These are phyloP conservation scores for Phodopus roborovskii DNA, from an alignment of 2,113 vertebrate species.

Conservation along the genomic window DNA sequence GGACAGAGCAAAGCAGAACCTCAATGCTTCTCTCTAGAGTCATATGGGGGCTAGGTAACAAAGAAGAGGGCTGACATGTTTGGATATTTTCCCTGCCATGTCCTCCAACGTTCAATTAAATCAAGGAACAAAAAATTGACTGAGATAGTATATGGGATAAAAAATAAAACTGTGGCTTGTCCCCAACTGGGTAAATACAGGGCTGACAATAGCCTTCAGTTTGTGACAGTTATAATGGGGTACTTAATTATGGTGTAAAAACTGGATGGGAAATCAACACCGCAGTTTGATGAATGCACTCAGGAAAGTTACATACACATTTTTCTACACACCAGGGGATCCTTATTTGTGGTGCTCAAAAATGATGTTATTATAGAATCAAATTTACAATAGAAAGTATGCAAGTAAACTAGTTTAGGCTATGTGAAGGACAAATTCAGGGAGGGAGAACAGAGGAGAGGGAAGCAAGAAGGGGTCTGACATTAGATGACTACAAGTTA, in stretches of 20 bases:
- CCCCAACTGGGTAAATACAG: neutral
- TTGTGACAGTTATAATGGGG: neutral
- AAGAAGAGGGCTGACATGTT: neutral
- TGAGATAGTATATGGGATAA: neutral
- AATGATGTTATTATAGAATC: neutral
- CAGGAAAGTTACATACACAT: neutral
- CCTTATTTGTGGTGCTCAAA: neutral
- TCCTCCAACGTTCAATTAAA: neutral
- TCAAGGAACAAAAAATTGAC: neutral
- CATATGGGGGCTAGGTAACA: neutral
- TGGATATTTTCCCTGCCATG: neutral
- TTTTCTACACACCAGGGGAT: neutral
- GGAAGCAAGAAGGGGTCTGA: neutral
- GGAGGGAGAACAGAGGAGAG: neutral
- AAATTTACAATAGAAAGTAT: neutral
- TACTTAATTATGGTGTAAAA: neutral
- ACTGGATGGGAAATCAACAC: neutral
- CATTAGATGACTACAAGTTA: slow-evolving; percentile 30
- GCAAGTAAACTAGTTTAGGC: neutral
- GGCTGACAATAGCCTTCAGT: neutral
- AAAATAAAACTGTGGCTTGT: neutral
- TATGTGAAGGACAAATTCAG: neutral
- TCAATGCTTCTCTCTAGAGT: neutral
- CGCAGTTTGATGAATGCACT: neutral
- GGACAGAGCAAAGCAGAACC: neutral